Evolutionary conservation across 2,888 invertebrate species (phyloP).

Genomic region (Pasiphila rectangulata): DNA sequence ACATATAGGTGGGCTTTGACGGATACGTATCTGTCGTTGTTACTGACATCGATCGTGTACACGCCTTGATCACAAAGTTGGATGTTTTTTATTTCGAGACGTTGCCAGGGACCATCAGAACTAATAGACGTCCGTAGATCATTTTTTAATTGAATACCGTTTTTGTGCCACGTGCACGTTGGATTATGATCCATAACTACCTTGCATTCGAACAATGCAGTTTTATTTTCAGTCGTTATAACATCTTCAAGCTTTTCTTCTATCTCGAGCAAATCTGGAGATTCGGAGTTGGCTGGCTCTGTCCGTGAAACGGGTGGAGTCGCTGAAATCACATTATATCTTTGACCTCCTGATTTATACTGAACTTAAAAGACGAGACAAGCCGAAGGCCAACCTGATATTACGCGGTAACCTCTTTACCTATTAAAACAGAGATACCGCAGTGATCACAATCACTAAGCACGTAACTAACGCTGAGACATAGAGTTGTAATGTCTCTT

Average conservation of each 20-base stretch:
- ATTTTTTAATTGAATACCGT: constrained; percentile 32
- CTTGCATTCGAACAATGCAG: constrained; percentile 37
- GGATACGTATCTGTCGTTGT: constrained; percentile 20
- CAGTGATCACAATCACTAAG: too few relatives aligned
- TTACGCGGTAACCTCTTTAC: too few relatives aligned
- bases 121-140: constrained; percentile 28
- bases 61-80: constrained; percentile 37
- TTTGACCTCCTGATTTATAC: too few relatives aligned
- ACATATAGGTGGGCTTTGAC: constrained; percentile 38
- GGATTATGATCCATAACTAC: constrained; percentile 22
- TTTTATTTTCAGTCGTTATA: constrained; percentile 30
- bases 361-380: too few relatives aligned
- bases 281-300: too few relatives aligned
- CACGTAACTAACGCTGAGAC: too few relatives aligned
- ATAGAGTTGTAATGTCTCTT: too few relatives aligned
- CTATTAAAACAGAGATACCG: too few relatives aligned
- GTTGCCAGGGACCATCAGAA: constrained; percentile 31
- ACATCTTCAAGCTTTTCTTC: constrained; percentile 35
- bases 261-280: constrained; percentile 29
- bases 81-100: constrained; percentile 34
- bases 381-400: too few relatives aligned
- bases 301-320: background rate
- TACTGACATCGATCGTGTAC: constrained; percentile 34
- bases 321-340: background rate
- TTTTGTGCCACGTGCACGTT: constrained; percentile 38